Evolutionary conservation across 2,113 vertebrate genomes (phyloP), one percentile per base, ranked within the genome.

Genomic region (Mesocricetus auratus): DNA sequence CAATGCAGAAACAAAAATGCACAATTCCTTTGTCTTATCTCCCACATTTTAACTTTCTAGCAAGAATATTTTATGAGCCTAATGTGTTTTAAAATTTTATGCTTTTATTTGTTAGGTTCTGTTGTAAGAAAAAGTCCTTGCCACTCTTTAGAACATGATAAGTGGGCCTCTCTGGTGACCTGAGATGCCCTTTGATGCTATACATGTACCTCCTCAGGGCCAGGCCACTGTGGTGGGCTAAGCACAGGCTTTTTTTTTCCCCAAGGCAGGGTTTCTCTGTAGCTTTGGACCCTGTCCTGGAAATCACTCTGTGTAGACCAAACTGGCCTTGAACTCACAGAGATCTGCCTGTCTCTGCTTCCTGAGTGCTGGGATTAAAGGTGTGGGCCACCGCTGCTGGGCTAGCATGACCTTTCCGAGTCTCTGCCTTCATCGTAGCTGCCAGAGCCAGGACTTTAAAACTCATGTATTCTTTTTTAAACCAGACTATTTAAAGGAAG

Each of bases 51-150:
- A 87, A 16, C 77, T 97, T 97, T 90, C 36, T 69, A 86, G 66
- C 89, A 53, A 64, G 93, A 62, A 93, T 94, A 66, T 78, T 91
- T 88, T 92, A 42, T 81, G 92, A 92, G 97, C 97, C 89, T 96
- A 85, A 39, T 42, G 8, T 81, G 71, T 89, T 96, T 94, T 94
- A 68, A 60, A 90, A 78, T 77, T 83, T 77, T 90, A 96, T 62
- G 78, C 16, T 31, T 95, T 81, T 19, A 9, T 53, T 95, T 11
- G 6, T 75, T 90, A 94, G 92, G n/a, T 82, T 68, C 56, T 96
- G 5, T 47, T 96, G 66, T 96, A 90, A 95, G 62, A 97, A 97
- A 88, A 36, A 42, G 11, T 17, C 15, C 33, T 96, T 74, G 53
- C 47, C 42, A 95, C 45, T 64, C 0, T 47, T 96, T 93, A 89